Percentiles rank a stretch among this genome's conserved stretches.
These are phyloP conservation scores for Eupeodes latifasciatus DNA, from an alignment of 2,888 invertebrate species.

Conservation along the genomic window DNA sequence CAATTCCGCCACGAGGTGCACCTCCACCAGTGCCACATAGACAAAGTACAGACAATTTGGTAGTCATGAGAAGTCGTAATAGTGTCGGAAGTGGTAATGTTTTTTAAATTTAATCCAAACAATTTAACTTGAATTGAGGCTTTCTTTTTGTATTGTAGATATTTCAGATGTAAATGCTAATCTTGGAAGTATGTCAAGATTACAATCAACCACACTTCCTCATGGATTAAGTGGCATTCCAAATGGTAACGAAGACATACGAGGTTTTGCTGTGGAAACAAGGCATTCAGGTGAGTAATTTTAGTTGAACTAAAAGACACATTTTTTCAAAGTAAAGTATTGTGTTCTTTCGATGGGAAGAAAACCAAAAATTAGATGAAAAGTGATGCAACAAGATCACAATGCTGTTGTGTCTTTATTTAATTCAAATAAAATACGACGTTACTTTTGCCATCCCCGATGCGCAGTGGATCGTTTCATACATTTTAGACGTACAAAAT, in stretches of 20 bases:
- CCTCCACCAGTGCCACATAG: slow-evolving; percentile 86
- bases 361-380: too few relatives aligned
- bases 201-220: slow-evolving; percentile 80
- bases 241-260: slow-evolving; percentile 83
- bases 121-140: neutral
- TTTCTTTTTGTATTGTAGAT: slow-evolving; percentile 76
- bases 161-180: slow-evolving; percentile 79
- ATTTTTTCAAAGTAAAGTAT: neutral
- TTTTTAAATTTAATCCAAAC: neutral
- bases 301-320: slow-evolving; percentile 13
- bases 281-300: slow-evolving; percentile 81
- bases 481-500: too few relatives aligned
- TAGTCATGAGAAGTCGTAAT: slow-evolving; percentile 81
- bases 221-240: slow-evolving; percentile 79
- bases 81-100: slow-evolving; percentile 81
- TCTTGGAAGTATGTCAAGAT: slow-evolving; percentile 79
- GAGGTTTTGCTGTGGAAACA: slow-evolving; percentile 80
- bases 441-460: too few relatives aligned
- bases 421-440: too few relatives aligned
- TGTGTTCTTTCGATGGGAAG: too few relatives aligned
- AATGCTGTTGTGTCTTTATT: too few relatives aligned
- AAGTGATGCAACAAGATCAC: too few relatives aligned
- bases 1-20: slow-evolving; percentile 86
- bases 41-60: slow-evolving; percentile 83
- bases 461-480: too few relatives aligned